phyloP scores from a whole-genome alignment of 2,888 invertebrate species.

The Alloscopus bannaensis region DNA sequence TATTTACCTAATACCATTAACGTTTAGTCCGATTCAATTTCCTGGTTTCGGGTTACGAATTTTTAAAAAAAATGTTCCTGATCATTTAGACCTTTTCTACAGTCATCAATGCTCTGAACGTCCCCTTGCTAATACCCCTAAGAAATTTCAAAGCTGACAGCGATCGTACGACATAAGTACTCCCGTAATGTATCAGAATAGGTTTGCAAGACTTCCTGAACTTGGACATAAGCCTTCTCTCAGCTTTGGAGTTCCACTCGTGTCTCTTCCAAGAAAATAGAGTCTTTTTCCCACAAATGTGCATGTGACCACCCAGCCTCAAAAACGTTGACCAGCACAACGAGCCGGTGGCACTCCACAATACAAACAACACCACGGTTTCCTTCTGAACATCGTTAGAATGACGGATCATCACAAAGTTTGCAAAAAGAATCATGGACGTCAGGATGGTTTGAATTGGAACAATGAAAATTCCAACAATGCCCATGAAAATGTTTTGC shows the following conservation, averaged over 20 bases:
- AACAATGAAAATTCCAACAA: slow-evolving; percentile 12
- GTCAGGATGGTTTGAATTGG: slow-evolving; percentile 14
- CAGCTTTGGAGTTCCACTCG: neutral
- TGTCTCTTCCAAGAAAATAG: slow-evolving; percentile 23
- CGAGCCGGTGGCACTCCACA: neutral
- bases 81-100: too few relatives aligned
- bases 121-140: slow-evolving; percentile 8
- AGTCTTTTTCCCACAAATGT: slow-evolving; percentile 5
- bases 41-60: too few relatives aligned
- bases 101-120: slow-evolving; percentile 6
- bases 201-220: slow-evolving; percentile 25
- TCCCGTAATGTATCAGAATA: slow-evolving; percentile 1
- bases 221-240: slow-evolving; percentile 12
- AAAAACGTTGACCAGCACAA: neutral
- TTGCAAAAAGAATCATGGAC: neutral
- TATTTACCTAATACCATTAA: too few relatives aligned
- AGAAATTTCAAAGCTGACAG: slow-evolving; percentile 18
- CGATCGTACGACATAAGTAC: slow-evolving; percentile 1
- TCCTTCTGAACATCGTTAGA: neutral
- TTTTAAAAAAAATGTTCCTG: too few relatives aligned
- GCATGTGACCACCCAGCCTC: slow-evolving; percentile 12
- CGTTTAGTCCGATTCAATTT: too few relatives aligned
- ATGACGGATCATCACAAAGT: neutral
- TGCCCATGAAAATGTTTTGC: neutral
- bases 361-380: neutral